A percentile compares a stretch with the other conserved stretches of the same genome.
phyloP scores from a whole-genome alignment of 2,888 invertebrate species.

The Anthophora plumipes region DNA sequence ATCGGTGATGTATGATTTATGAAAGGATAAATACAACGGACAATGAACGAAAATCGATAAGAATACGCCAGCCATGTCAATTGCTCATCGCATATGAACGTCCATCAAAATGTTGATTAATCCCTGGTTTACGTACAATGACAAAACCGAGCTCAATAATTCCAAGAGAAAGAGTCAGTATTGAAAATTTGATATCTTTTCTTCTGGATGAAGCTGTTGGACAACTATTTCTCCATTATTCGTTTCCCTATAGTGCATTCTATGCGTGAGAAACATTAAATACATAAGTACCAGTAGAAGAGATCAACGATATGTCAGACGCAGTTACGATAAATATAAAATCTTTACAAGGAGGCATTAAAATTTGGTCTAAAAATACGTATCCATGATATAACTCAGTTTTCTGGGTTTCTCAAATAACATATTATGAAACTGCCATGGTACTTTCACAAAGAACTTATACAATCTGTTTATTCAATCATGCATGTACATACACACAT shows the following conservation, averaged over 20 bases:
- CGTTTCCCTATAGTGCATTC: no score
- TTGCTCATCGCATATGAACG: neutral
- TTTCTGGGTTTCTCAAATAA: neutral
- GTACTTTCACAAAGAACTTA: neutral
- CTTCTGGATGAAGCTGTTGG: no score
- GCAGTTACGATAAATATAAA: no score
- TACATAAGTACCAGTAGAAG: no score
- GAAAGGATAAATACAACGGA: neutral
- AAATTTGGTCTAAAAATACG: no score
- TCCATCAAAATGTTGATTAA: conserved; percentile 39
- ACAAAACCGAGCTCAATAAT: neutral
- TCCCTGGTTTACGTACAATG: neutral
- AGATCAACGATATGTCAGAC: no score
- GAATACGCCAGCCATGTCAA: conserved; percentile 22
- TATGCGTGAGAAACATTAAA: no score
- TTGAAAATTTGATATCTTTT: no score
- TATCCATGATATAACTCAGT: no score
- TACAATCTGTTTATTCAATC: neutral
- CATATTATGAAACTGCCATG: neutral
- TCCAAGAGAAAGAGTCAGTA: neutral
- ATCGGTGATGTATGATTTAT: neutral
- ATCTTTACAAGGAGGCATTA: no score
- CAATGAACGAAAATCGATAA: neutral
- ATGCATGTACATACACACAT: neutral
- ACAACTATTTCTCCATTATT: no score